These are phyloP conservation scores for Stenodera caucasica DNA, from an alignment of 2,888 invertebrate genomes.

Conservation along the genomic window DNA sequence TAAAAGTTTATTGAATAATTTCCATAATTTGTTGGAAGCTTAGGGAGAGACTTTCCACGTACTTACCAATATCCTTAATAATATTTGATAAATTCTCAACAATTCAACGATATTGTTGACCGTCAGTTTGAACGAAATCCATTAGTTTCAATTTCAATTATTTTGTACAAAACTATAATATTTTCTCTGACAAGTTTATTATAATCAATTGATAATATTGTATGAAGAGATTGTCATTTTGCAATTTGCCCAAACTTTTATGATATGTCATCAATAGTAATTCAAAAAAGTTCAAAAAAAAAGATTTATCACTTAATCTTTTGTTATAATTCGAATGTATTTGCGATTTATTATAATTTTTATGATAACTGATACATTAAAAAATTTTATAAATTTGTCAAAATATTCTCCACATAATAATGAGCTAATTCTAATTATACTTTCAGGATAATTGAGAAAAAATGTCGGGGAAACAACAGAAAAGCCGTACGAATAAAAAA, in stretches of 20 bases:
- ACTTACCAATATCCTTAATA: slow-evolving; percentile 30
- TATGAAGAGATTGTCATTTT: slow-evolving; percentile 43
- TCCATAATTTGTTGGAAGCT: slow-evolving; percentile 24
- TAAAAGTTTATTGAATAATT: slow-evolving; percentile 15
- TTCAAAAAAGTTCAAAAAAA: too few species aligned
- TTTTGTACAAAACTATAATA: background rate
- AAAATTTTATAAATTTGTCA: too few species aligned
- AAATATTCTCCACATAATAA: too few species aligned
- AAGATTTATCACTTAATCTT: too few species aligned
- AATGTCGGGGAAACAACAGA: slow-evolving; percentile 13
- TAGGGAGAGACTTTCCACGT: slow-evolving; percentile 39
- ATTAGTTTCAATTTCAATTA: background rate
- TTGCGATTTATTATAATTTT: too few species aligned
- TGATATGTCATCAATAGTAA: too few species aligned
- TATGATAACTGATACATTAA: too few species aligned
- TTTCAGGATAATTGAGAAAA: background rate
- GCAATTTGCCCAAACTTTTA: background rate
- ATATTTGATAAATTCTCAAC: background rate
- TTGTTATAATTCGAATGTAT: too few species aligned
- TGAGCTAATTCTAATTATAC: too few species aligned
- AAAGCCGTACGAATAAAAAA: slow-evolving; percentile 24
- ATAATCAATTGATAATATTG: too few species aligned
- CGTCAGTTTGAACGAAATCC: background rate
- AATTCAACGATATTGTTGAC: background rate
- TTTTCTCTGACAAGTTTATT: slow-evolving; percentile 39